These are phyloP conservation scores for Notechis scutatus DNA, from an alignment of 2,113 vertebrate genomes.

Conservation along the genomic window DNA sequence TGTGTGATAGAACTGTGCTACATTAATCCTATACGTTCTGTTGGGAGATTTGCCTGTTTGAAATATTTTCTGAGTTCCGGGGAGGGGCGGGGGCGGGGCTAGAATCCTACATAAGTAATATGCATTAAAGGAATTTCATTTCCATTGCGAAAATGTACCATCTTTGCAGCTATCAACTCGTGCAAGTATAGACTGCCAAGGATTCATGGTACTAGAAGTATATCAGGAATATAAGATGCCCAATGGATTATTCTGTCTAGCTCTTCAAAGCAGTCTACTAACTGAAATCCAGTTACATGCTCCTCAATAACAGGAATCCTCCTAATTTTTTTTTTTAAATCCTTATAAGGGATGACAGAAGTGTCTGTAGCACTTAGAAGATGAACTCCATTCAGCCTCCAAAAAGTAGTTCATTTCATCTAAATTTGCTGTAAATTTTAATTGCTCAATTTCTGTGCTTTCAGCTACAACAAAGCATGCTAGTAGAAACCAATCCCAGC, in stretches of 20 bases:
- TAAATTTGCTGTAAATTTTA: neutral
- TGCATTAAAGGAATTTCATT: neutral
- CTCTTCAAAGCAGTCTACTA: neutral
- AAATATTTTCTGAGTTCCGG: neutral
- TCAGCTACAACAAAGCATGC: neutral
- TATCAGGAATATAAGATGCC: neutral
- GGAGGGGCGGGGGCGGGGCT: accelerated
- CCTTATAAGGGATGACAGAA: neutral
- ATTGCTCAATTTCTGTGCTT: neutral
- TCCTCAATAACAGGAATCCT: neutral
- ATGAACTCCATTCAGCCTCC: neutral
- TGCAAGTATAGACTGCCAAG: neutral
- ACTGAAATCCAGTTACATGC: neutral
- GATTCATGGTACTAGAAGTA: neutral
- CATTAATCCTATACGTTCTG: neutral
- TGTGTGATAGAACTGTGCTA: no score
- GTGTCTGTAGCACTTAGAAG: neutral
- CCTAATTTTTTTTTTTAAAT: neutral
- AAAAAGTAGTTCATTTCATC: neutral
- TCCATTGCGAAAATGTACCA: neutral
- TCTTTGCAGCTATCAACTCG: neutral
- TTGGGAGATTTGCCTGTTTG: neutral
- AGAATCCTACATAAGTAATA: neutral
- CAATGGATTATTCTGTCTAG: neutral
- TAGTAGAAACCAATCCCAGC: neutral